Percentiles rank a stretch among this genome's conserved stretches.
Conservation (phyloP, 2,797 vertebrate species). For the Spinus pinus region DNA sequence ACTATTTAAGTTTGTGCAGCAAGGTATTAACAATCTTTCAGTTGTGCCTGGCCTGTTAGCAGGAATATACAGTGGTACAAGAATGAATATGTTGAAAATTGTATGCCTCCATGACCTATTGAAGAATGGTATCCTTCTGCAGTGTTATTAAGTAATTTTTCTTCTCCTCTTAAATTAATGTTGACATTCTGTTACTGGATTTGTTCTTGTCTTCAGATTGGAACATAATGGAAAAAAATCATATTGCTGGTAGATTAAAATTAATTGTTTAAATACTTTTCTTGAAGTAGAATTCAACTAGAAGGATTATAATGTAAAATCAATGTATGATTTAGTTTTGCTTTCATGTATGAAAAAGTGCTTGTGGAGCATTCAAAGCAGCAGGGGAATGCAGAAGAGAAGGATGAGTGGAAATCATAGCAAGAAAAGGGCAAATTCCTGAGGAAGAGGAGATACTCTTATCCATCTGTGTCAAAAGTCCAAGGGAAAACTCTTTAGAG, state of each 20-base stretch:
- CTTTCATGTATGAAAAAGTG: background rate
- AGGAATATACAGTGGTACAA: constrained; percentile 58
- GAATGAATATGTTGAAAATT: constrained; percentile 74
- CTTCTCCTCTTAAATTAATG: constrained; percentile 73
- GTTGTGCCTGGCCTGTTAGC: constrained; percentile 56
- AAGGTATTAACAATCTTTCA: constrained; percentile 57
- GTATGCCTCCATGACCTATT: constrained; percentile 67
- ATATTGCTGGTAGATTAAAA: constrained; percentile 68
- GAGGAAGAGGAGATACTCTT: accelerated
- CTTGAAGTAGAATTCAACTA: constrained; percentile 47
- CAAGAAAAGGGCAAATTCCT: background rate
- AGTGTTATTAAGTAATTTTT: constrained; percentile 76
- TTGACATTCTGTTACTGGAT: constrained; percentile 68
- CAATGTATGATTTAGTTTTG: constrained; percentile 39
- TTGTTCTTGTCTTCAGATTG: constrained; percentile 71
- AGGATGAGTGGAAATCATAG: background rate
- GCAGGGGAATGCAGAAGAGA: background rate
- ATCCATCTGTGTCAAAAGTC: accelerated
- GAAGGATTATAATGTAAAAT: constrained; percentile 43
- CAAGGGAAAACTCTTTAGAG: background rate
- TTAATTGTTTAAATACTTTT: constrained; percentile 63
- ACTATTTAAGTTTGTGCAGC: constrained; percentile 31
- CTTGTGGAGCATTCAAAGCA: background rate
- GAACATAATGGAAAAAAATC: constrained; percentile 61
- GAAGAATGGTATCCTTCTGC: constrained; percentile 62